Base-by-base conservation (phyloP, 2,113 vertebrate genomes). In the Notarius lentiginosus region DNA sequence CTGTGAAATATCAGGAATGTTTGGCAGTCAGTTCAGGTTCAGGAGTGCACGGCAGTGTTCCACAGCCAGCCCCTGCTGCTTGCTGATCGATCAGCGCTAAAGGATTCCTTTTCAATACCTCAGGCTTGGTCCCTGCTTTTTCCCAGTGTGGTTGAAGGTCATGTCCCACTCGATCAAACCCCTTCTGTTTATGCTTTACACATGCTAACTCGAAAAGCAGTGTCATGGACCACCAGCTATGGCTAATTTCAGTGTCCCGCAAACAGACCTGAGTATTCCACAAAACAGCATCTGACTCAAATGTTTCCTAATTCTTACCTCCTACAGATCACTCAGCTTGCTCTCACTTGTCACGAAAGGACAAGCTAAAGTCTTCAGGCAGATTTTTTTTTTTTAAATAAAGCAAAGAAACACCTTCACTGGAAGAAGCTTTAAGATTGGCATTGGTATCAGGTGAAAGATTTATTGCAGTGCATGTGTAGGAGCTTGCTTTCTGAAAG, bases 51-150 rank as follows among this genome's bases (percentile, higher is more conserved):
- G 47, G 82, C 63, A 34, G 83, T 88, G 88, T 89, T 92, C 91
- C 90, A 86, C 84, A 89, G 92, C 89, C 92, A 27, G 83, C 93
- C 92, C 93, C 92, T 93, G 91, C 92, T 90, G 93, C 88, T 93
- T 91, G 80, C 85, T 90, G 73, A 95, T 95, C 90, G 89, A 95
- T 96, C 88, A 79, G 47, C 89, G 89, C 88, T 89, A 88, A 89
- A 61, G 85, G 85, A 77, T 80, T 83, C 82, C 82, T 60, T 86
- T 84, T 83, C 85, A 83, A 63, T 60, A 87, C 73, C 55, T 63
- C 30, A 83, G 75, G 61, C 34, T 30, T 20, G 84, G 70, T 63
- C 79, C 80, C 72, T 83, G 70, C 77, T 84, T 60, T 68, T 0
- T 86, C 41, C 53, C 9, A 88, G 68, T 90, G 76, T 77, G 70